phyloP scores from a whole-genome alignment of 2,888 invertebrate species.

The Drosophila fulvimacula region DNA sequence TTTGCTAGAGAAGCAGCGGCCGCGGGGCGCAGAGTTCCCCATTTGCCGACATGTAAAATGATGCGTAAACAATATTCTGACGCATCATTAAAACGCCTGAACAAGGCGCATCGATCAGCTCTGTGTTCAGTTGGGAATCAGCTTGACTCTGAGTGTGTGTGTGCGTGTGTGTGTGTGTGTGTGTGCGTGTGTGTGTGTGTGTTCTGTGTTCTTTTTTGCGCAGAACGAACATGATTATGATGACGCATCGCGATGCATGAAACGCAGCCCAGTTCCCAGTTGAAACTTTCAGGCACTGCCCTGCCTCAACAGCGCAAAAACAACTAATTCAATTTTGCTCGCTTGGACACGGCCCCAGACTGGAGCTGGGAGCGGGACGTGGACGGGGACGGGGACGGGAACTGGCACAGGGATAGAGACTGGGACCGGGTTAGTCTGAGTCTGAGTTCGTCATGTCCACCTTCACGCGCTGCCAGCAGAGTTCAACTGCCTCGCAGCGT shows the following conservation, averaged over 20 bases:
- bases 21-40: conserved; percentile 28
- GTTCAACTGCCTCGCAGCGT: conserved; percentile 69
- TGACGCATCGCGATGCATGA: conserved; percentile 67
- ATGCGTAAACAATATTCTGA: conserved; percentile 81
- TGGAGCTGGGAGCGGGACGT: neutral
- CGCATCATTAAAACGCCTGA: conserved; percentile 79
- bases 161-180: conserved; percentile 29
- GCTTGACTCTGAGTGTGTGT: conserved; percentile 17
- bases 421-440: conserved; percentile 33
- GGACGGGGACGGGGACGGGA: conserved; percentile 11
- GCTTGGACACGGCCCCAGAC: conserved; percentile 49
- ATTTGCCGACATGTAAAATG: conserved; percentile 77
- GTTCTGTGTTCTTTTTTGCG: conserved; percentile 43
- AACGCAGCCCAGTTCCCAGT: conserved; percentile 42
- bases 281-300: conserved; percentile 48
- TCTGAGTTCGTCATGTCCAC: conserved; percentile 65
- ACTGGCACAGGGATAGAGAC: conserved; percentile 3
- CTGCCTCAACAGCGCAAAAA: conserved; percentile 62
- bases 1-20: conserved; percentile 6
- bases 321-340: conserved; percentile 69
- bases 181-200: conserved; percentile 9
- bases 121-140: conserved; percentile 55
- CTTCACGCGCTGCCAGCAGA: conserved; percentile 67
- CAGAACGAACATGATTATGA: conserved; percentile 72
- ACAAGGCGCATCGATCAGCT: conserved; percentile 60